Conservation (phyloP, 2,888 invertebrate species). For the Leptopterna dolabrata region DNA sequence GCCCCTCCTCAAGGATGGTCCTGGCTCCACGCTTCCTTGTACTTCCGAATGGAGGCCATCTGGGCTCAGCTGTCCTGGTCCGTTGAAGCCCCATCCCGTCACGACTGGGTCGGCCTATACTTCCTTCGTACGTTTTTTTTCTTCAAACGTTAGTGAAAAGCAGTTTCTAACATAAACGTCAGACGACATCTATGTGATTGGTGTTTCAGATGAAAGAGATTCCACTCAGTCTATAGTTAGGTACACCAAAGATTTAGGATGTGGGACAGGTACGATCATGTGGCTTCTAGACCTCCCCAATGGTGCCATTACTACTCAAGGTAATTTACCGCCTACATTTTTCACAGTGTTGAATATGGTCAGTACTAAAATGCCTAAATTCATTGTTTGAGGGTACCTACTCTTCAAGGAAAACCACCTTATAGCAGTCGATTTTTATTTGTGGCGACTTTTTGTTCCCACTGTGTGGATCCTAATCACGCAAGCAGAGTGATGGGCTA, state of each 20-base stretch:
- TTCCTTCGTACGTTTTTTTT: constrained; percentile 57
- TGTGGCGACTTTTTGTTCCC: too few species aligned
- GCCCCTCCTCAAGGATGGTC: constrained; percentile 48
- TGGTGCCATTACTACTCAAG: constrained; percentile 66
- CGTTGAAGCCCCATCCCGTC: constrained; percentile 59
- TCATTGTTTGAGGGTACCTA: too few species aligned
- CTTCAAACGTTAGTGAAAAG: not conserved
- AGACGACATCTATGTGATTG: too few species aligned
- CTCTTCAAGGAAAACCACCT: too few species aligned
- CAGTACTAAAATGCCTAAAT: not conserved
- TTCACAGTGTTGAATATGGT: not conserved
- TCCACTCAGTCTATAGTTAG: constrained; percentile 68
- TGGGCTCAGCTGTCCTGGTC: constrained; percentile 59
- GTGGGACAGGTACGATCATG: constrained; percentile 72
- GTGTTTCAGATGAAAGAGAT: constrained; percentile 68
- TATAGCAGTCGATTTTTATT: too few species aligned
- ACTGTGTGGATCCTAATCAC: too few species aligned
- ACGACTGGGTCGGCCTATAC: constrained; percentile 62
- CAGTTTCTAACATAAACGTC: too few species aligned
- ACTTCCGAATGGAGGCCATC: constrained; percentile 27
- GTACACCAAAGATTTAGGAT: constrained; percentile 63
- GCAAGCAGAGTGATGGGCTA: too few species aligned
- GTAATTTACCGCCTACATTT: constrained; percentile 44
- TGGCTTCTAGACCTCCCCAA: constrained; percentile 75
- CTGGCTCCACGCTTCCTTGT: constrained; percentile 55